phyloP scores from a whole-genome alignment of 2,888 invertebrate genomes.

The Hirtodrosophila duncani region DNA sequence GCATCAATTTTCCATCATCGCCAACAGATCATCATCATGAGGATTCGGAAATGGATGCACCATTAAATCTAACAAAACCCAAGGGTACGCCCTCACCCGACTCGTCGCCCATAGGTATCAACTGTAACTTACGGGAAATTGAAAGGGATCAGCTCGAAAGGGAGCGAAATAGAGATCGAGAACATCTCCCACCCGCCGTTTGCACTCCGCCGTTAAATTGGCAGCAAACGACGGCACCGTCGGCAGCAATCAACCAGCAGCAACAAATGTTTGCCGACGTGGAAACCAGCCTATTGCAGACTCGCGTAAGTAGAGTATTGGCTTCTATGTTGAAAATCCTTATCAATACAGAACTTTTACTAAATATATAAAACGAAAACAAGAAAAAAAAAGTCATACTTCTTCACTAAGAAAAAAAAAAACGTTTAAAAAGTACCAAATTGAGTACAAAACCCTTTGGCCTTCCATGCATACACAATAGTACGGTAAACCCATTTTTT shows the following conservation, averaged over 20 bases:
- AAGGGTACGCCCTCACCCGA: constrained; percentile 84
- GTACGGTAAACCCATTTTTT: too few species aligned
- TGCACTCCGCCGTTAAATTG: constrained; percentile 53
- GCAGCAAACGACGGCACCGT: constrained; percentile 45
- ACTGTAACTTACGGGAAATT: too few species aligned
- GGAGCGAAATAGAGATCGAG: too few species aligned
- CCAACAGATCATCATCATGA: constrained; percentile 73
- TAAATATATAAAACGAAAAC: too few species aligned
- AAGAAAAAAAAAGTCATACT: too few species aligned
- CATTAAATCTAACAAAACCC: constrained; percentile 93
- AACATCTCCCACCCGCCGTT: constrained; percentile 31
- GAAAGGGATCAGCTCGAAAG: constrained; percentile 35
- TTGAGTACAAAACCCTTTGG: too few species aligned
- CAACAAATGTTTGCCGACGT: constrained; percentile 80
- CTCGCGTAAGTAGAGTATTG: constrained; percentile 37
- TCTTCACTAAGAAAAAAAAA: too few species aligned
- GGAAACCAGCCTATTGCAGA: constrained; percentile 77
- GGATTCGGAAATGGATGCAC: constrained; percentile 90
- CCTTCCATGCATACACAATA: too few species aligned
- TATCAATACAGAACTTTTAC: too few species aligned
- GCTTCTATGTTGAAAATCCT: too few species aligned
- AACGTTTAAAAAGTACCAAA: too few species aligned
- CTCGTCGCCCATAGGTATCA: constrained; percentile 75
- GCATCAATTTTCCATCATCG: constrained; percentile 30
- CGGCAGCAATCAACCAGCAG: constrained; percentile 27